phyloP scores from a whole-genome alignment of 2,888 invertebrate genomes.

The Actias luna region DNA sequence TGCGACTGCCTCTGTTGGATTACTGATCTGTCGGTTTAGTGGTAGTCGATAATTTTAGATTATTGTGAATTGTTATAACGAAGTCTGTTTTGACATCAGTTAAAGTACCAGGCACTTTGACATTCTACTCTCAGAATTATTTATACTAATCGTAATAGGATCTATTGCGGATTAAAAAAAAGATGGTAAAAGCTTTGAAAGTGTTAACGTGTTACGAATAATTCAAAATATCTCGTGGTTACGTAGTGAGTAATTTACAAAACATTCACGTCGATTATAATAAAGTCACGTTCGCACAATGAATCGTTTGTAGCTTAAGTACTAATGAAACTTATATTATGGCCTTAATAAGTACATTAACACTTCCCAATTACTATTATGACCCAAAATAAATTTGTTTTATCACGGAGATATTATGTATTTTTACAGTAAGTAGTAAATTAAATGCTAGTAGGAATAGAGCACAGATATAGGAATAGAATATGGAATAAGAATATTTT shows the following conservation, averaged over 20 bases:
- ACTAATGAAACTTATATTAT: constrained; percentile 77
- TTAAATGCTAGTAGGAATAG: too few species aligned
- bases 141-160: not conserved
- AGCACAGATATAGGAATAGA: too few species aligned
- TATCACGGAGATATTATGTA: not conserved
- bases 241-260: constrained; percentile 64
- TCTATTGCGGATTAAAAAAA: not conserved
- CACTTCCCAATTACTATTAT: constrained; percentile 65
- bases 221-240: not conserved
- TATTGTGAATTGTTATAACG: too few species aligned
- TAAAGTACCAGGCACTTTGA: too few species aligned
- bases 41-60: too few species aligned
- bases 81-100: too few species aligned
- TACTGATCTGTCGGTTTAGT: too few species aligned
- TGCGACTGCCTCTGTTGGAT: too few species aligned
- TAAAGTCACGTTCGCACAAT: constrained; percentile 72
- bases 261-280: constrained; percentile 72
- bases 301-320: constrained; percentile 71
- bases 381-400: constrained; percentile 6
- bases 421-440: not conserved
- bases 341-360: constrained; percentile 71
- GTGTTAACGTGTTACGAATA: not conserved
- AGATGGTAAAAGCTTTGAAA: not conserved
- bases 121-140: too few species aligned
- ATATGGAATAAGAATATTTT: too few species aligned